Conservation (phyloP, 2,888 invertebrate genomes). For the Stegana nigrithorax region DNA sequence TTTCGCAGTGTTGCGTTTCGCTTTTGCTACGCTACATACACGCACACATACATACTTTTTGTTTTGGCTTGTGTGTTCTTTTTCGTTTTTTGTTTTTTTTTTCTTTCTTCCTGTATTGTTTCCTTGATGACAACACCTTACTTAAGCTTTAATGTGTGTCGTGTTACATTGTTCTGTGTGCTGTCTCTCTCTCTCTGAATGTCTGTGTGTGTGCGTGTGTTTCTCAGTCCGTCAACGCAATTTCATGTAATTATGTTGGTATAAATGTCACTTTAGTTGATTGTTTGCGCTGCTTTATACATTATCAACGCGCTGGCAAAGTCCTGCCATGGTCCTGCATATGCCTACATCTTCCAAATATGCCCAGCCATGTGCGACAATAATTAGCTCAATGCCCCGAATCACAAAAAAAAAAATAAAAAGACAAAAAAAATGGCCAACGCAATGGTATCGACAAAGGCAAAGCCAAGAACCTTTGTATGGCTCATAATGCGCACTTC, state of each 20-base stretch:
- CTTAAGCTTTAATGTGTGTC: not conserved
- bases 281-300: slow-evolving; percentile 34
- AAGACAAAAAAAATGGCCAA: no score
- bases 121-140: not conserved
- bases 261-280: slow-evolving; percentile 50
- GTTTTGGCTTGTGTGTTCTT: not conserved
- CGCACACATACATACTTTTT: slow-evolving; percentile 15
- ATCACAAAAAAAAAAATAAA: no score
- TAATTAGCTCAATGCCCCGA: no score
- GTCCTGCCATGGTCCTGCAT: no score
- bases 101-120: slow-evolving; percentile 22
- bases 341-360: no score
- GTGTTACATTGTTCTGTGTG: slow-evolving; percentile 13
- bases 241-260: slow-evolving; percentile 46
- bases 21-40: slow-evolving; percentile 14
- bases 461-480: no score
- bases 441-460: no score
- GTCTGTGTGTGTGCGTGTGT: slow-evolving; percentile 4
- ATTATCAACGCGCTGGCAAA: no score
- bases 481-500: no score
- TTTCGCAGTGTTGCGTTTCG: slow-evolving; percentile 15
- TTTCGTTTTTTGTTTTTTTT: not conserved
- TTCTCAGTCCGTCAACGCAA: slow-evolving; percentile 25
- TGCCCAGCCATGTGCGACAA: no score
- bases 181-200: not conserved